phyloP scores from a whole-genome alignment of 2,888 invertebrate genomes.

The Limenitis camilla region DNA sequence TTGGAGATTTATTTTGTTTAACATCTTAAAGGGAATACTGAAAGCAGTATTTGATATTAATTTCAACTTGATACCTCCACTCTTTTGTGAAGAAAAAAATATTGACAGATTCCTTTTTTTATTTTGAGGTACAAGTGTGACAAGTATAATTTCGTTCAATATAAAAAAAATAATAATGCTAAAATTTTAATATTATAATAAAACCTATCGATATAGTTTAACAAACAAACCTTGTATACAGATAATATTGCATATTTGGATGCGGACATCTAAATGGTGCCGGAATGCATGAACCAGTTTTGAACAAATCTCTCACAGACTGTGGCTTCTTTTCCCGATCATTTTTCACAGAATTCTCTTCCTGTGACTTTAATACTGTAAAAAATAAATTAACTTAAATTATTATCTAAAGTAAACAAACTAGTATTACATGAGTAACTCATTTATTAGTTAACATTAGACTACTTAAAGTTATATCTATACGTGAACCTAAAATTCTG shows the following conservation, averaged over 20 bases:
- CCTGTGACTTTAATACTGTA: constrained; percentile 60
- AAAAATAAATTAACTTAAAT: constrained; percentile 6
- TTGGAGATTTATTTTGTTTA: too few relatives aligned
- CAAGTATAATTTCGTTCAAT: too few relatives aligned
- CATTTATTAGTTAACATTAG: neutral
- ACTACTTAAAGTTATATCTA: neutral
- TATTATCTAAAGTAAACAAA: neutral
- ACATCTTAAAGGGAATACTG: too few relatives aligned
- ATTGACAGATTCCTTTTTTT: too few relatives aligned
- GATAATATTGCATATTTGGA: constrained; percentile 85
- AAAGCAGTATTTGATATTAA: too few relatives aligned
- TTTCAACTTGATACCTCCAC: too few relatives aligned
- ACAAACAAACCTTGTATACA: constrained; percentile 82
- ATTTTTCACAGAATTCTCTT: constrained; percentile 32
- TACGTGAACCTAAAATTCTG: too few relatives aligned
- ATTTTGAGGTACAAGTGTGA: too few relatives aligned
- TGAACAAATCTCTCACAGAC: constrained; percentile 79
- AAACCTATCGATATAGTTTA: neutral
- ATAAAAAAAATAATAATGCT: too few relatives aligned
- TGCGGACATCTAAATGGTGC: constrained; percentile 88
- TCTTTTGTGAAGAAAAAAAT: too few relatives aligned
- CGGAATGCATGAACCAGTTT: constrained; percentile 86
- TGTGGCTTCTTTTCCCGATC: constrained; percentile 65
- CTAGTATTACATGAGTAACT: neutral
- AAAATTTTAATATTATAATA: too few relatives aligned